Conservation (phyloP, 2,113 vertebrate genomes). For the Hassar affinis region DNA sequence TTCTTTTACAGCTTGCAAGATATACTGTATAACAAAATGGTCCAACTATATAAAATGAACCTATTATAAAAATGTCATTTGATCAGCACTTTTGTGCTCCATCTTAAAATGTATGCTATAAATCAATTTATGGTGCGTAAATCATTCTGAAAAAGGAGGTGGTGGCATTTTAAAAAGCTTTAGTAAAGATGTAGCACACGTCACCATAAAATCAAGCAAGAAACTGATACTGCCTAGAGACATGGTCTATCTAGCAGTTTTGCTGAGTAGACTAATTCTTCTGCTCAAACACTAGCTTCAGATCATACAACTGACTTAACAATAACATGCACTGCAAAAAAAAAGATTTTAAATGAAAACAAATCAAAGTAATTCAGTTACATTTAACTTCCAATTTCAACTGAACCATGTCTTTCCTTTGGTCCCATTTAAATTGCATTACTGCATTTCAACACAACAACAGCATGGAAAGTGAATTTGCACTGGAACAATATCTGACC, state of each 20-base stretch:
- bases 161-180: background rate
- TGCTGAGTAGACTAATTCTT: background rate
- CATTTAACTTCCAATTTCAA: background rate
- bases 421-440: background rate
- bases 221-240: background rate
- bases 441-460: background rate
- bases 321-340: background rate
- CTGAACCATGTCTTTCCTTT: background rate
- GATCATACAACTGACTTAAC: background rate
- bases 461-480: background rate
- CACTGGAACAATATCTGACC: slow-evolving; percentile 49
- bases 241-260: background rate
- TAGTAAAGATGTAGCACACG: background rate
- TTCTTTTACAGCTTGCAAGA: background rate
- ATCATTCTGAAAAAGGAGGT: background rate
- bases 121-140: background rate
- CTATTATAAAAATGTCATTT: background rate
- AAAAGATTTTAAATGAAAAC: background rate
- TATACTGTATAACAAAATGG: background rate
- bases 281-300: background rate
- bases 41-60: background rate
- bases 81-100: background rate
- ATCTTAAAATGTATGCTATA: background rate
- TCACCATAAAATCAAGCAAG: background rate
- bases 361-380: background rate